Base-by-base conservation (phyloP, 2,797 vertebrate species). In the Catharus ustulatus region DNA sequence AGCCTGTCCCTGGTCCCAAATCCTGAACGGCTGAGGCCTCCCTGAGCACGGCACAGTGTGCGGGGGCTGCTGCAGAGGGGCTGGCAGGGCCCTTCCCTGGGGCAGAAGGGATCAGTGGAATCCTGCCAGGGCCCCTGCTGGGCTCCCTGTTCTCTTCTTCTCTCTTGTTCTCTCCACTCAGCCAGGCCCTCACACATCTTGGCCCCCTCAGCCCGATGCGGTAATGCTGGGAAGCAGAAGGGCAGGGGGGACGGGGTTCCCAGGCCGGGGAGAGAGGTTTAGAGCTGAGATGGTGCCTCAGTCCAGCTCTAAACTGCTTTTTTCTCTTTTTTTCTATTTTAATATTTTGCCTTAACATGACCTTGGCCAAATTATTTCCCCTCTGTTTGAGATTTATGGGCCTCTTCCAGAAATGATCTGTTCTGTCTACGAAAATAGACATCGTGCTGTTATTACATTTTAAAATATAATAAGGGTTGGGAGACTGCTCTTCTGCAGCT, bases 331-430 rank as follows among this genome's bases (percentile, higher is more conserved):
- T 32, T 49, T 4, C 48, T 77, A 62, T 78, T 93, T 86, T 79
- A 84, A 27, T 72, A 29, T 78, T 89, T 91, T 79, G 89, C 78
- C 67, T 96, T 46, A 69, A 55, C 57, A 6, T 67, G 81, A 96
- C 96, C 94, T 94, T 94, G 91, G 87, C 78, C 91, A 93, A 90
- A 90, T 66, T 61, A 81, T 95, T 93, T 95, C 88, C 84, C 93
- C 79, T 89, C 83, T 64, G 88, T 81, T 74, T 57, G 81, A 90
- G 91, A 94, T 92, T 92, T 71, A 92, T 90, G 90, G 81, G 89
- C 59, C 89, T 82, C 72, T 86, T 94, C 92, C 96, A 93, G 89
- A 92, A 89, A 84, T 58, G 11, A 93, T 82, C 89, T 68, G 63
- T 75, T 86, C 88, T 27, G 15, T 86, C 90, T 81, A 86, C 12